These are phyloP conservation scores for Ectemnius lituratus DNA, from an alignment of 2,888 invertebrate species.

Conservation along the genomic window DNA sequence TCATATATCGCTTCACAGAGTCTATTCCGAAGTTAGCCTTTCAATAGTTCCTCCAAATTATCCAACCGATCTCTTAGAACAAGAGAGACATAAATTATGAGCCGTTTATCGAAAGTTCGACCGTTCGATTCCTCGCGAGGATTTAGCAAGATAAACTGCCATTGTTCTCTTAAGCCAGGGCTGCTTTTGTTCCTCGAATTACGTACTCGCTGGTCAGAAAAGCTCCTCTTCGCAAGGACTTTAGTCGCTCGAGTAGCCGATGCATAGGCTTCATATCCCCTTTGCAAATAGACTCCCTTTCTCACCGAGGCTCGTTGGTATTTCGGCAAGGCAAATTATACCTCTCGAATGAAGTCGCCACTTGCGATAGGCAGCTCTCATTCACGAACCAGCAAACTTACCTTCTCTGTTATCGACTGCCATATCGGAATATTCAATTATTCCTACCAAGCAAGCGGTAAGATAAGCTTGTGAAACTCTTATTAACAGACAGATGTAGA, in stretches of 20 bases:
- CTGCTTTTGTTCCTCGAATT: constrained; percentile 53
- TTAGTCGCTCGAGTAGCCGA: no score
- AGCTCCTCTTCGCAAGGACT: constrained; percentile 14
- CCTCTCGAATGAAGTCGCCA: no score
- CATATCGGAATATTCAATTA: constrained; percentile 10
- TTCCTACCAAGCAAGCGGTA: not conserved
- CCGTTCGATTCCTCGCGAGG: constrained; percentile 39
- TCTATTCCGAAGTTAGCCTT: no score
- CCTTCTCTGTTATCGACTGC: no score
- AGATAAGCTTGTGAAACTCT: constrained; percentile 9
- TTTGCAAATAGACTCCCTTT: no score
- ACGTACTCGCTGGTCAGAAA: constrained; percentile 31
- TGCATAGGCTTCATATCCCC: no score
- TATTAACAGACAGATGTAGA: constrained; percentile 19
- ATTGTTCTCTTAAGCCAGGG: constrained; percentile 61
- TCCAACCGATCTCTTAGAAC: not conserved
- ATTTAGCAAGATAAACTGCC: constrained; percentile 57
- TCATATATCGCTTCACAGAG: no score
- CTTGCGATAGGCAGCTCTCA: no score
- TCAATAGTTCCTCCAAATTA: no score
- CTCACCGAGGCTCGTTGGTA: no score
- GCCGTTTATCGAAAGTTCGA: constrained; percentile 29
- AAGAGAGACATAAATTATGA: not conserved
- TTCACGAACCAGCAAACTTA: no score
- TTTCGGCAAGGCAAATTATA: no score